Evolutionary conservation across 2,797 vertebrate genomes (phyloP), one percentile per base, ranked within the genome.

Genomic region (Centropyge bicolor): DNA sequence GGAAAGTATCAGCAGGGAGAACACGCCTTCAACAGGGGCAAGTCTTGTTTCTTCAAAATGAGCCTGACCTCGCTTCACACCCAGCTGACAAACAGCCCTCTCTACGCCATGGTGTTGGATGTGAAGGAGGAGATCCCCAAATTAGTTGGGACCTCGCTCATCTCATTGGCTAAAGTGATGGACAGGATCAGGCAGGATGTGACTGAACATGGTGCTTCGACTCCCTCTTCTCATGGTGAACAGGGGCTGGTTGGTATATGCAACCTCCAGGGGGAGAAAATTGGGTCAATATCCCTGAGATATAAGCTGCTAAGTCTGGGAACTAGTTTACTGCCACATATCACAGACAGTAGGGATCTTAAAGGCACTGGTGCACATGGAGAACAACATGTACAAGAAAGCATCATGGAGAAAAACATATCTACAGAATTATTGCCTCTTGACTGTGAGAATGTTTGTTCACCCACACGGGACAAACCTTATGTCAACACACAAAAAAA

Each of bases 31-130:
- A 93, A 95, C 31, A 96, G 95, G 88, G 98, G 97, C 86, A 99
- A 99, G 91, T 96, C 95, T 2, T 98, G 97, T 77, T 89, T 98
- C 54, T 97, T 98, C 85, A 95, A 95, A 87, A 95, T 96, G 85
- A 86, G 81, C 11, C 82, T 95, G 31, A 79, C 81, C 57, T 84
- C 92, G 0, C 89, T 97, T 49, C 91, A 92, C 27, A 38, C 52
- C 10, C 94, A 94, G 14, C 90, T 97, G 0, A 77, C 81, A 1
- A 80, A 78, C 70, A 94, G 85, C 0, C 97, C 96, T 17, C 95
- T 98, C 5, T 93, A 93, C 45, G 85, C 87, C 0, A 87, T 96
- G 88, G 86, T 97, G 5, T 24, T 98, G 92, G 96, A 95, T 36
- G 84, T 96, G 60, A 92, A 86, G 3, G 89, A 91, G 0, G 92